These are phyloP conservation scores for Heteractis magnifica DNA, from an alignment of 92 coral and sea anemone species.

Conservation along the genomic window DNA sequence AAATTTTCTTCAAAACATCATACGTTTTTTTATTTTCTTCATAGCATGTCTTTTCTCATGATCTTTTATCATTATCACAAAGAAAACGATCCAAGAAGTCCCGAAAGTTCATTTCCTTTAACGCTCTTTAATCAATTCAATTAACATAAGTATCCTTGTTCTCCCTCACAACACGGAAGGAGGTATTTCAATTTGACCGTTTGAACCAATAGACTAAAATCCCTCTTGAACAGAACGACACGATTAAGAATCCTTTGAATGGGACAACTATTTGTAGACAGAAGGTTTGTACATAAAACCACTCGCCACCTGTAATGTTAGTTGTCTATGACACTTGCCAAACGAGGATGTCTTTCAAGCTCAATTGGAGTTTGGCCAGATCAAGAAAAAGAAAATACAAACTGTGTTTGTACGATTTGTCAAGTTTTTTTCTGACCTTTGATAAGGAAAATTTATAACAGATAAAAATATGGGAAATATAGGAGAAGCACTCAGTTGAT, in stretches of 20 bases:
- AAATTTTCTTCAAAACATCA: no score
- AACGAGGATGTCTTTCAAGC: neutral
- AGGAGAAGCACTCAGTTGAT: no score
- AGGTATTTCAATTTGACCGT: neutral
- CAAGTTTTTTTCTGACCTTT: neutral
- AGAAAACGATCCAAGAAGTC: neutral
- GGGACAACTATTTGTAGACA: neutral
- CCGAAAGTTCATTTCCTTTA: neutral
- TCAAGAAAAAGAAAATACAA: neutral
- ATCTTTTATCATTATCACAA: neutral
- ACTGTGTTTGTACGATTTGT: neutral
- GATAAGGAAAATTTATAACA: neutral
- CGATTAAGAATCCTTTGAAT: neutral
- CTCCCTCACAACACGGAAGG: neutral
- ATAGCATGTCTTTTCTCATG: neutral
- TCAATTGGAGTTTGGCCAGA: neutral
- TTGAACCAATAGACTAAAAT: neutral
- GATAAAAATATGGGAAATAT: no score
- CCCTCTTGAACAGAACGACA: neutral
- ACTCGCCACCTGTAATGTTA: neutral
- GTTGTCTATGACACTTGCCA: neutral
- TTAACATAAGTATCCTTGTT: neutral
- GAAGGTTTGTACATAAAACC: neutral
- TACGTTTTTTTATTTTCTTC: no score
- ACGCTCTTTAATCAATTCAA: neutral